A percentile compares a stretch with the other conserved stretches of the same genome.
Evolutionary conservation across 2,113 vertebrate genomes (phyloP).

Genomic region (Toxostoma redivivum): DNA sequence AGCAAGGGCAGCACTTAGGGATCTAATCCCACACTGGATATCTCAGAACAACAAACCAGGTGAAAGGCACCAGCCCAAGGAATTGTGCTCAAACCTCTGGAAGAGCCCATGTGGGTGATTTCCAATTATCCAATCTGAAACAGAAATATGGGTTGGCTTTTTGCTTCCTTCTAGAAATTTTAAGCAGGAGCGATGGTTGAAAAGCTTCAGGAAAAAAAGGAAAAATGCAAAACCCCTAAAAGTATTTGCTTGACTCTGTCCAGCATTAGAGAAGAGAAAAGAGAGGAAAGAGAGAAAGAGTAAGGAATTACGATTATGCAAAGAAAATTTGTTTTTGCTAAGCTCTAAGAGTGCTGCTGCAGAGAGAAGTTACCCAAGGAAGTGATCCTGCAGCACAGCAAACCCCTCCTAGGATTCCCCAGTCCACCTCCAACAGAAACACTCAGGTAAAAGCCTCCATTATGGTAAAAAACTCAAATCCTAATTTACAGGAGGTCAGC

Average conservation of each 20-base stretch:
- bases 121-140: not conserved
- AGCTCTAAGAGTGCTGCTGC: not conserved
- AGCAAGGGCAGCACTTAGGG: not conserved
- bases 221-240: not conserved
- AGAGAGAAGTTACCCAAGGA: not conserved
- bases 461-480: not conserved
- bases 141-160: not conserved
- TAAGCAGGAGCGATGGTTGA: not conserved
- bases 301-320: not conserved
- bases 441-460: fast-evolving
- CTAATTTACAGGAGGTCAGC: not conserved
- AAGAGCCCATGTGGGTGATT: not conserved
- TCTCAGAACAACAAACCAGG: not conserved
- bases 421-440: fast-evolving
- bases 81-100: not conserved
- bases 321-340: not conserved
- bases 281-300: not conserved
- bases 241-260: not conserved
- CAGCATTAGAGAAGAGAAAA: not conserved
- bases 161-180: not conserved
- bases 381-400: not conserved
- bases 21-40: not conserved
- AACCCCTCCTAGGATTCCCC: not conserved
- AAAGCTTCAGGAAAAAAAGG: not conserved
- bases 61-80: not conserved